Percentiles rank a stretch among this genome's conserved stretches.
Evolutionary conservation across 1,140 invertebrate genomes (phyloP).

Genomic region (Drosophila fuyamai): DNA sequence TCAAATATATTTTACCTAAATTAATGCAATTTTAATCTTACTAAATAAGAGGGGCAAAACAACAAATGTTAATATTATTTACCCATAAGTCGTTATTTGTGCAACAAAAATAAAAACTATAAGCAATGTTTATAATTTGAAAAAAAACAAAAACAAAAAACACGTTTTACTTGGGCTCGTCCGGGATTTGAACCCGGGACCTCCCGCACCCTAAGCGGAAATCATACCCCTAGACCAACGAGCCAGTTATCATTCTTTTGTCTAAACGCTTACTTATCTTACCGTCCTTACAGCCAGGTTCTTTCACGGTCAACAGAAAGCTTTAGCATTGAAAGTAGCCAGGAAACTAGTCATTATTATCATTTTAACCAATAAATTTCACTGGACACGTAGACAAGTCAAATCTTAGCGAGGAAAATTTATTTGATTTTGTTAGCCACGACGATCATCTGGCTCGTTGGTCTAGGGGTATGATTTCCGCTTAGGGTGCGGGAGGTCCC

Average conservation of each 20-base stretch:
- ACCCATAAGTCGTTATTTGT: constrained; percentile 78
- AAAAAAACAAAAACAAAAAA: constrained; percentile 62
- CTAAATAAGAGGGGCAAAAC: constrained; percentile 50
- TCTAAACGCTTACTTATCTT: constrained; percentile 10
- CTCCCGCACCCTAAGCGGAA: constrained; percentile 88
- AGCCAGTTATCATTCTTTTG: constrained; percentile 67
- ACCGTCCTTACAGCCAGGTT: neutral
- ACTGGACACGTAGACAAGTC: neutral
- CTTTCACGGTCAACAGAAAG: neutral
- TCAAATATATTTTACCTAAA: constrained; percentile 61
- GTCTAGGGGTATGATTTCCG: constrained; percentile 88
- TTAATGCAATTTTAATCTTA: constrained; percentile 63
- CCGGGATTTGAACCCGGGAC: constrained; percentile 89
- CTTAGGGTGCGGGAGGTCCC: constrained; percentile 88
- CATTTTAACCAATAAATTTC: neutral
- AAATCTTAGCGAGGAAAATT: neutral
- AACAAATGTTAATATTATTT: constrained; percentile 76
- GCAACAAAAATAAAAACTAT: constrained; percentile 72
- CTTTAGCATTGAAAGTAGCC: constrained; percentile 9
- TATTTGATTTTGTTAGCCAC: neutral
- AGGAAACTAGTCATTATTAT: constrained; percentile 14
- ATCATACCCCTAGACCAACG: constrained; percentile 88
- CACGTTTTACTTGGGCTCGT: constrained; percentile 24
- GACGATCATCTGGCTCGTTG: constrained; percentile 85
- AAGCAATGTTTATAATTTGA: constrained; percentile 70